Evolutionary conservation across 2,888 invertebrate species (phyloP), one percentile per base, ranked within the genome.

Genomic region (Drosophila kuntzei): DNA sequence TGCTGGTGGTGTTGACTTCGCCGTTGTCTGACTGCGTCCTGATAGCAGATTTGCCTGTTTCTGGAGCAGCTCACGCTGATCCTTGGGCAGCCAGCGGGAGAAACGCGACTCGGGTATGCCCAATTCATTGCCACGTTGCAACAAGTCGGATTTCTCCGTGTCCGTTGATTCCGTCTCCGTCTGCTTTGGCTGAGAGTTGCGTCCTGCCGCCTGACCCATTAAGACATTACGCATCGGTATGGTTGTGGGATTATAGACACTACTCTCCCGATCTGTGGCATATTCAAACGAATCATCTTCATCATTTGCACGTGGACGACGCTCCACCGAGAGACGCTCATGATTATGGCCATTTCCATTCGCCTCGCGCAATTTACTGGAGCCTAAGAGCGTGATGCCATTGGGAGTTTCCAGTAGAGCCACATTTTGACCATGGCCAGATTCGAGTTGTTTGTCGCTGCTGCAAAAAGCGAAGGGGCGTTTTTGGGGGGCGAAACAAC

Each of bases 211-310:
- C 43, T 87, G 81, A 16, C 80, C 89, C 84, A 90, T 90, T 8
- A 71, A 49, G 16, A 76, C 81, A 34, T 76, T 87, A 46, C 89
- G 90, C 54, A 87, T 29, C 3, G 92, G 91, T 47, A 88, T 77
- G 6, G 92, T 92, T n/a, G 91, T 92, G 6, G 92, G 90, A 85
- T 91, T 91, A 55, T 92, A 92, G 32, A 92, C 92, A 62, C 90
- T 89, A 63, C 91, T 91, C 69, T 91, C 91, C 4, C 91, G 90
- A 83, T 91, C 91, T 27, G 92, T 91, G 53, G 71, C 90, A 77
- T 91, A 91, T 54, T 91, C 92, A 62, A 91, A 91, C 18, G 91
- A 91, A 66, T 91, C 91, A 61, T 91, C 91, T 51, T 91, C 91
- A n/a, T 89, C 79, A 22, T 82, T 80, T 0, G 50, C 27, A n/a